Conservation (phyloP, 2,113 vertebrate species). For the Dascyllus trimaculatus region DNA sequence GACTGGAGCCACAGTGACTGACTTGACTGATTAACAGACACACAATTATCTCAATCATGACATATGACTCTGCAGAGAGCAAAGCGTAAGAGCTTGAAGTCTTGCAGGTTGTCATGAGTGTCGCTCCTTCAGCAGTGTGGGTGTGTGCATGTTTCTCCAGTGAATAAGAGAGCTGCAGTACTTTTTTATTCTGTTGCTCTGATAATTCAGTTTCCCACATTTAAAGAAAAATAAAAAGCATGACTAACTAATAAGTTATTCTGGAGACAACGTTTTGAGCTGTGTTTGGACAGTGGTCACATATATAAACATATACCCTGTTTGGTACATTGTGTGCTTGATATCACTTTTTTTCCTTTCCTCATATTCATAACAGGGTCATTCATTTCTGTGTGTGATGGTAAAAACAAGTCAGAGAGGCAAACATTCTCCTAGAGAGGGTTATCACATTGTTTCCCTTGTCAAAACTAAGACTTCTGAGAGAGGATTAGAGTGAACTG, state of each 20-base stretch:
- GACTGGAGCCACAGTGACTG: constrained; percentile 36
- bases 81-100: neutral
- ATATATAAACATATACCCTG: neutral
- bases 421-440: neutral
- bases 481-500: neutral
- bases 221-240: neutral
- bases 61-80: constrained; percentile 36
- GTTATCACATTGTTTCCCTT: constrained; percentile 5
- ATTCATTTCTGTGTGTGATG: constrained; percentile 21
- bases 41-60: constrained; percentile 53
- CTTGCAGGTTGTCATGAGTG: constrained; percentile 16
- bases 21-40: constrained; percentile 28
- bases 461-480: constrained; percentile 1
- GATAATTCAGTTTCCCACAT: neutral
- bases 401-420: constrained; percentile 10
- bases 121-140: constrained; percentile 29
- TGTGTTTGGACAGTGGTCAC: constrained; percentile 13
- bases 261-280: neutral
- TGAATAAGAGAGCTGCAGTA: constrained; percentile 48
- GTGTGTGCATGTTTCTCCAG: constrained; percentile 48
- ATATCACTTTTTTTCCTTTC: constrained; percentile 32
- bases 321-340: constrained; percentile 55
- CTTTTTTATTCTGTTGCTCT: neutral
- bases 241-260: neutral
- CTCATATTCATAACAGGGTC: constrained; percentile 46